phyloP scores from a whole-genome alignment of 2,113 vertebrate genomes.

The Cyanistes caeruleus region DNA sequence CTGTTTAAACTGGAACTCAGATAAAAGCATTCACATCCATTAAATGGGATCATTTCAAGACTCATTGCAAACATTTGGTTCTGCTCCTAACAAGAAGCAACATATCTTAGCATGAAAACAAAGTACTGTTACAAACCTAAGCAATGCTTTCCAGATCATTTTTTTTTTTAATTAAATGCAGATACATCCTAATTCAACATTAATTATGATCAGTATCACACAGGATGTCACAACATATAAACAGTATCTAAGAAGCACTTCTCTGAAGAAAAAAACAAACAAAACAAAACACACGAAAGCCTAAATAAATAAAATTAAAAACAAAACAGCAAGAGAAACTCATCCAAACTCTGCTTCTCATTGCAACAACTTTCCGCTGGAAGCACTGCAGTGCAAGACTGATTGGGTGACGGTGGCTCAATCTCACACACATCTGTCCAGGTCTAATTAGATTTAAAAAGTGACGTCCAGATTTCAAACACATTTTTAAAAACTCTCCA shows the following conservation, averaged over 20 bases:
- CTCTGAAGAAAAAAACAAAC: not conserved
- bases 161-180: conserved; percentile 21
- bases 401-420: not conserved
- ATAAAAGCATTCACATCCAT: not conserved
- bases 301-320: not conserved
- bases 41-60: not conserved
- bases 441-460: not conserved
- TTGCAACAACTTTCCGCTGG: not conserved
- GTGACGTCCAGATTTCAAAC: not conserved
- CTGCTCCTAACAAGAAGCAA: not conserved
- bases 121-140: not conserved
- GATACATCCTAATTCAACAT: not conserved
- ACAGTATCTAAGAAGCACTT: not conserved
- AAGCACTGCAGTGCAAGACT: not conserved
- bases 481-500: not conserved
- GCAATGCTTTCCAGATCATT: not conserved
- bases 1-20: not conserved
- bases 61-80: not conserved
- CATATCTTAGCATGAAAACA: not conserved
- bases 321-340: not conserved
- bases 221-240: not conserved
- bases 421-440: fast-evolving
- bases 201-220: not conserved
- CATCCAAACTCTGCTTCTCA: not conserved
- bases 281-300: not conserved